These are phyloP conservation scores for Trigoniulus corallinus DNA, from an alignment of 1,140 invertebrate genomes.

Conservation along the genomic window DNA sequence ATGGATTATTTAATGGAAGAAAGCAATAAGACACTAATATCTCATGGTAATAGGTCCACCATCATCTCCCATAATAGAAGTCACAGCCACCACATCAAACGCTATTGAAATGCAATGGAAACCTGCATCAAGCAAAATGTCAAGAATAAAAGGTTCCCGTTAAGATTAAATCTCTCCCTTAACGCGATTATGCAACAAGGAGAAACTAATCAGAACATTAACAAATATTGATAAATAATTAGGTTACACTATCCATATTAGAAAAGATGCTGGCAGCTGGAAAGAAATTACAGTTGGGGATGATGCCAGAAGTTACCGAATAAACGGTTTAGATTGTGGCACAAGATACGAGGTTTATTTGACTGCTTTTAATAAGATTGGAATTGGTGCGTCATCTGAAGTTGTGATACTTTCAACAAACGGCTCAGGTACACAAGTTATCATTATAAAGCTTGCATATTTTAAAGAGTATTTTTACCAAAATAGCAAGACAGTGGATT, in stretches of 20 bases:
- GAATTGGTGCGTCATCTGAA: constrained; percentile 17
- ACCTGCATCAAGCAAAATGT: not conserved
- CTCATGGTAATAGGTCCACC: constrained; percentile 36
- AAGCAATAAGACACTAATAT: not conserved
- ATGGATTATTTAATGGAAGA: not conserved
- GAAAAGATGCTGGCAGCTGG: constrained; percentile 39
- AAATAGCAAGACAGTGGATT: not conserved
- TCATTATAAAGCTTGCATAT: too few relatives aligned
- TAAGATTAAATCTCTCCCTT: not conserved
- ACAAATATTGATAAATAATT: not conserved
- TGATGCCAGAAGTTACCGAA: constrained; percentile 31
- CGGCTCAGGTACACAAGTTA: constrained; percentile 2
- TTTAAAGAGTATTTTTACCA: too few relatives aligned
- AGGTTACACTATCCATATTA: constrained; percentile 9
- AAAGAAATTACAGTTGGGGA: constrained; percentile 44
- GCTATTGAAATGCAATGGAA: constrained; percentile 29
- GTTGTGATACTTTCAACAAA: not conserved
- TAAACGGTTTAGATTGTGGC: constrained; percentile 55
- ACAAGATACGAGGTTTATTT: constrained; percentile 72
- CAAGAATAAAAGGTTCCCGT: not conserved
- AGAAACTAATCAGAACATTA: not conserved
- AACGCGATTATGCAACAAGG: not conserved
- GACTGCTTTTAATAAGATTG: constrained; percentile 73
- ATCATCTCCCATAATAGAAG: constrained; percentile 44
- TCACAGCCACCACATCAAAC: constrained; percentile 48